These are phyloP conservation scores for Lasioglossum figueresi DNA, from an alignment of 2,888 invertebrate genomes.

Conservation along the genomic window DNA sequence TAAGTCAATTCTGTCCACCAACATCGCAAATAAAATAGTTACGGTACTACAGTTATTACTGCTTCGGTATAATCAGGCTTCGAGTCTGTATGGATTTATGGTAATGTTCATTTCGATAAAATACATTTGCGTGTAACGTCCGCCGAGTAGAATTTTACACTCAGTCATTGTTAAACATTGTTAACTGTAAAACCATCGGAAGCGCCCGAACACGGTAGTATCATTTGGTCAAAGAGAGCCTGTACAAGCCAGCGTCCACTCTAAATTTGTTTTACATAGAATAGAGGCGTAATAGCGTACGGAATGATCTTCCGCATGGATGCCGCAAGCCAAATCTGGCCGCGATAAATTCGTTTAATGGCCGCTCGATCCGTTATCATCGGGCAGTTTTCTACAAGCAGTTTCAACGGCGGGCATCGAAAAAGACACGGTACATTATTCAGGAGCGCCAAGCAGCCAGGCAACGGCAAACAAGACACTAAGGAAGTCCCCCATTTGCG, in stretches of 20 bases:
- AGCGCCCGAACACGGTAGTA: no score
- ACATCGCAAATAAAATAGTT: not conserved
- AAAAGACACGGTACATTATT: constrained; percentile 18
- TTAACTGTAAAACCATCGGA: no score
- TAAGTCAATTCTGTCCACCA: not conserved
- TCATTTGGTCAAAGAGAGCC: no score
- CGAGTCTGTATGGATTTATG: not conserved
- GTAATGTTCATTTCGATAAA: not conserved
- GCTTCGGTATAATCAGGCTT: not conserved
- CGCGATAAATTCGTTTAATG: not conserved
- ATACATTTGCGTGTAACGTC: not conserved
- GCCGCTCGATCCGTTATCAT: constrained; percentile 7
- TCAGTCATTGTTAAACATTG: no score
- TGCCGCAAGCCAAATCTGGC: not conserved
- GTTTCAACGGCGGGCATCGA: constrained; percentile 4
- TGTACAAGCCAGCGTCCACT: not conserved
- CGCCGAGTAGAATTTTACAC: no score
- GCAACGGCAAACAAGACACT: constrained; percentile 34
- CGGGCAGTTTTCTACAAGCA: not conserved
- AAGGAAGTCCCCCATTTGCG: constrained; percentile 41
- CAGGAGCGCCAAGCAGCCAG: not conserved
- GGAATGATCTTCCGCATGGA: not conserved
- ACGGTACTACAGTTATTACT: not conserved
- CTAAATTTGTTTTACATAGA: not conserved
- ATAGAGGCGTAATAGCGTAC: not conserved